These are phyloP conservation scores for Thaleichthys pacificus DNA, from an alignment of 2,797 vertebrate species.

Conservation along the genomic window DNA sequence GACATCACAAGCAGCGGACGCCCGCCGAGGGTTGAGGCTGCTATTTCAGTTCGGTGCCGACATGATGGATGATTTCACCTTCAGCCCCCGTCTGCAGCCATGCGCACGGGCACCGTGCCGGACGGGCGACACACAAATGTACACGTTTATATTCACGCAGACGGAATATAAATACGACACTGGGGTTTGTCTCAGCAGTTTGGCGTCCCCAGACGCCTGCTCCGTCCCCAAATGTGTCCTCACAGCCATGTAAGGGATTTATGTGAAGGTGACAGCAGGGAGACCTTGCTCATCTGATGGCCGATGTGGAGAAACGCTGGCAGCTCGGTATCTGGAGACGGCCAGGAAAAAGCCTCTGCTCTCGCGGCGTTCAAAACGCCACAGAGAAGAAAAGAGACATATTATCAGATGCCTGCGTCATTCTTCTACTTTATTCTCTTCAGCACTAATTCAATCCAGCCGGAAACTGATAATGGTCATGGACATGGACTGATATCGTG, in stretches of 20 bases:
- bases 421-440: too few species aligned
- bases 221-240: constrained; percentile 69
- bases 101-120: constrained; percentile 62
- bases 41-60: constrained; percentile 68
- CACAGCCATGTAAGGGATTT: constrained; percentile 70
- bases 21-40: constrained; percentile 63
- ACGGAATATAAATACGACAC: constrained; percentile 64
- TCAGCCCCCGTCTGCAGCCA: constrained; percentile 65
- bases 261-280: constrained; percentile 65
- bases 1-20: constrained; percentile 54
- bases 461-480: too few species aligned
- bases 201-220: constrained; percentile 54
- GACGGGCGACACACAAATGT: constrained; percentile 71
- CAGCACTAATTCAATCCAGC: too few species aligned
- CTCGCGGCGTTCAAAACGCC: background rate
- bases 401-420: too few species aligned
- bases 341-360: background rate
- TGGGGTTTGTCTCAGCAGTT: constrained; percentile 73
- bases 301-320: constrained; percentile 14
- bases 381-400: background rate
- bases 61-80: constrained; percentile 77
- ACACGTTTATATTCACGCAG: constrained; percentile 72
- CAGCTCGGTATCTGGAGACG: constrained; percentile 12
- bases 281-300: constrained; percentile 51
- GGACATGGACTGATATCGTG: too few species aligned